Evolutionary conservation across 1,140 invertebrate species (phyloP).

Genomic region (Scaptomyza montana): DNA sequence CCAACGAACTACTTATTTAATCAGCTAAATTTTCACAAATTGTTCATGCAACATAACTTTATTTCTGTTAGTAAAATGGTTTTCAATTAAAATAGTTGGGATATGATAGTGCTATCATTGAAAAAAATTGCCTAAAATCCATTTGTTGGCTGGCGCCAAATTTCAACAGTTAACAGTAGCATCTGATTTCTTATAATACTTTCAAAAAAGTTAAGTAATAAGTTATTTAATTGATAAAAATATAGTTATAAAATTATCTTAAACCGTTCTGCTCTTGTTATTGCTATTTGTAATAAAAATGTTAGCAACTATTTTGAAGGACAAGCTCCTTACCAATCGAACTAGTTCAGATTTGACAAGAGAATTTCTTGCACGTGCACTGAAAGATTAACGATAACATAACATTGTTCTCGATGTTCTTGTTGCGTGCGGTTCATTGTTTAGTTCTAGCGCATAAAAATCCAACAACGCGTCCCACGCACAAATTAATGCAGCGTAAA

Average conservation of each 20-base stretch:
- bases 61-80: neutral
- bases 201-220: no score
- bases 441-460: conserved; percentile 41
- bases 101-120: neutral
- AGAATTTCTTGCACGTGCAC: conserved; percentile 29
- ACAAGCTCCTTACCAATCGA: conserved; percentile 5
- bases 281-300: neutral
- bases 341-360: neutral
- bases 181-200: no score
- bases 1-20: no score
- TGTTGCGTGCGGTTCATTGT: conserved; percentile 60
- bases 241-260: no score
- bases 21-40: no score
- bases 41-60: no score
- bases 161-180: neutral
- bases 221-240: no score
- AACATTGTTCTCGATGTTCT: conserved; percentile 55
- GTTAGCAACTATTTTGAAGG: neutral
- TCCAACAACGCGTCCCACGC: conserved; percentile 31
- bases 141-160: neutral
- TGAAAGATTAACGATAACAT: conserved; percentile 31
- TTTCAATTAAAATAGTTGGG: neutral
- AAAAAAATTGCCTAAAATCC: neutral
- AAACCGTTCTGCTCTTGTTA: no score
- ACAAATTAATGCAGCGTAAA: conserved; percentile 44